These are phyloP conservation scores for Torymus tubicola DNA, from an alignment of 2,888 invertebrate genomes.

Conservation along the genomic window DNA sequence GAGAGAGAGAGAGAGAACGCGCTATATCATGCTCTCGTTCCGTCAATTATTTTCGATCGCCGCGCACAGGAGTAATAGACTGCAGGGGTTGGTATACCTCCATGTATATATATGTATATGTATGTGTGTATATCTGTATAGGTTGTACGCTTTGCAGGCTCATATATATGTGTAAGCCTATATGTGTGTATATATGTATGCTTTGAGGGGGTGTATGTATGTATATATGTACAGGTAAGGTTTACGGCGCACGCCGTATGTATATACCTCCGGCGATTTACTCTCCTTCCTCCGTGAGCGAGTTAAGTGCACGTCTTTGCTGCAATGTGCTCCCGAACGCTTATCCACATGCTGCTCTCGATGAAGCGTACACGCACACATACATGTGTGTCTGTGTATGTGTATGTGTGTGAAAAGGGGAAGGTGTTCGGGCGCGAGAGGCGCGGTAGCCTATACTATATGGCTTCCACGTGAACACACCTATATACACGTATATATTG, in stretches of 20 bases:
- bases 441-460: conserved; percentile 20
- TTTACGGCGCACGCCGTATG: background rate
- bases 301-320: conserved; percentile 31
- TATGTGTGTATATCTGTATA: no score
- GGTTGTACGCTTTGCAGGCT: background rate
- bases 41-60: conserved; percentile 71
- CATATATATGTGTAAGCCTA: background rate
- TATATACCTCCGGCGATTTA: conserved; percentile 1
- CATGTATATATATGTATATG: no score
- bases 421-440: no score
- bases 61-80: conserved; percentile 48
- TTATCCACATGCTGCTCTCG: background rate
- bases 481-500: no score
- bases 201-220: no score
- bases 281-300: background rate
- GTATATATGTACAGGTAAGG: no score
- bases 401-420: background rate
- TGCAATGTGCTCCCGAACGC: conserved; percentile 8
- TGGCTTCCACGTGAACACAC: conserved; percentile 5
- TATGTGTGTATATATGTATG: no score
- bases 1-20: no score
- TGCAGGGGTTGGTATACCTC: background rate
- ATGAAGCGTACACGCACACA: background rate
- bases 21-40: conserved; percentile 67
- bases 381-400: background rate